Base-by-base conservation (phyloP, 92 coral and sea anemone genomes). In the Meandrina meandrites region DNA sequence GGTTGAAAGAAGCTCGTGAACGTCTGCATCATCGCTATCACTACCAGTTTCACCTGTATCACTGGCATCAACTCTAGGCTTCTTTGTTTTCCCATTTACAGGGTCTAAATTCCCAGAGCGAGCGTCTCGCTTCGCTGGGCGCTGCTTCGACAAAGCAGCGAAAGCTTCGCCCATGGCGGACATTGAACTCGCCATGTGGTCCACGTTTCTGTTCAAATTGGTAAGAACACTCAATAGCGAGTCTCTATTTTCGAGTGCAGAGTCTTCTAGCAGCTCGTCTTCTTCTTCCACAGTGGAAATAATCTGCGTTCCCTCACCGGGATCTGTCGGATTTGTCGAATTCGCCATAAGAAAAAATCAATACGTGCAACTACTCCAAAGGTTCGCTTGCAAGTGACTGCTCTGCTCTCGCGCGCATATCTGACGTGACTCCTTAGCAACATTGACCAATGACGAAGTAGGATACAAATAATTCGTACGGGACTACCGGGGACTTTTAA, bases 121-220 rank as follows among this genome's bases (percentile, higher is more conserved):
- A 86, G 83, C n/a, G 57, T 77, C 84, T 76, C 76, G 74, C 66
- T 84, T 84, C 71, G 88, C 88, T 74, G 88, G 34, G 4, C 66
- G 70, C 45, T 81, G 75, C 72, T 62, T 21, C 28, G 86, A 50
- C 60, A 73, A 28, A 31, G 73, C 60, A 60, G 79, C 76, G 79
- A 82, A 48, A 15, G 86, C n/a, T 66, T 82, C 79, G 36, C 76
- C 76, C 87, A 83, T 83, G 68, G 67, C 79, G 42, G 87, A 6
- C 68, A 83, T 8, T 36, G 87, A 70, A 37, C 67, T 15, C 37
- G 87, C 87, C 87, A 83, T 67, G 68, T 27, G 64, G 6, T 72
- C 67, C 78, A 83, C 48, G 81, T 83, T 83, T 56, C n/a, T 15
- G 64, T 70, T 83, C 79, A 70, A n/a, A n/a, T n/a, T n/a, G n/a